phyloP scores from a whole-genome alignment of 35 echinoderm and acorn worm species.

The Chiridota heheva region DNA sequence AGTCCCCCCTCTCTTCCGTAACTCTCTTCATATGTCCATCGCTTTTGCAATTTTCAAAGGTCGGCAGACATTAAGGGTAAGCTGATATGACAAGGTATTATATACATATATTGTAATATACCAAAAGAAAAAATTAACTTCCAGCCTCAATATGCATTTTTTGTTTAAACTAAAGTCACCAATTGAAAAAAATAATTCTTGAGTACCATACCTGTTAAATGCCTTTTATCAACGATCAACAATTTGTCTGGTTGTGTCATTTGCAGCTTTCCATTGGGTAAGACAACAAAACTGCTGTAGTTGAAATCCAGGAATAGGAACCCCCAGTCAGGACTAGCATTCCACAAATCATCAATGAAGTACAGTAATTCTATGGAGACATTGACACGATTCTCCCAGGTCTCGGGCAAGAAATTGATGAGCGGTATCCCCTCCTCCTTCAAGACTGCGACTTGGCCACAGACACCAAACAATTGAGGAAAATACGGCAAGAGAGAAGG shows the following conservation, averaged over 20 bases:
- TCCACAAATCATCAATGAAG: slow-evolving; percentile 43
- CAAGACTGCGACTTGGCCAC: slow-evolving; percentile 33
- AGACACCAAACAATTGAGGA: slow-evolving; percentile 27
- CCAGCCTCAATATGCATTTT: no score
- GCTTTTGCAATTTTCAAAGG: no score
- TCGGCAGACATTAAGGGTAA: no score
- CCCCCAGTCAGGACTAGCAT: slow-evolving; percentile 16
- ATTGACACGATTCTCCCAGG: slow-evolving; percentile 26
- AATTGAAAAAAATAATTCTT: no score
- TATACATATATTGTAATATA: no score
- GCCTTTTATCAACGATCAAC: slow-evolving; percentile 34
- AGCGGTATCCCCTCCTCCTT: slow-evolving; percentile 40
- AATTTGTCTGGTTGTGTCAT: slow-evolving; percentile 34
- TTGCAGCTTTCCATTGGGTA: slow-evolving; percentile 17
- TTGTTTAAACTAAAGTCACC: no score
- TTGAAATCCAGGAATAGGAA: slow-evolving; percentile 38
- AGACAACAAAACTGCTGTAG: slow-evolving; percentile 45
- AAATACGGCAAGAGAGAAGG: slow-evolving; percentile 22
- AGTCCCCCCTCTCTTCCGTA: no score
- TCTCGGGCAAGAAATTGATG: slow-evolving; percentile 32
- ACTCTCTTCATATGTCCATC: no score
- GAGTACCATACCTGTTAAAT: slow-evolving; percentile 16
- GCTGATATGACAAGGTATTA: no score
- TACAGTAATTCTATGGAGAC: slow-evolving; percentile 14
- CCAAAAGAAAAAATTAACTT: no score